Evolutionary conservation across 2,113 vertebrate genomes (phyloP).

Genomic region (Antechinus flavipes): DNA sequence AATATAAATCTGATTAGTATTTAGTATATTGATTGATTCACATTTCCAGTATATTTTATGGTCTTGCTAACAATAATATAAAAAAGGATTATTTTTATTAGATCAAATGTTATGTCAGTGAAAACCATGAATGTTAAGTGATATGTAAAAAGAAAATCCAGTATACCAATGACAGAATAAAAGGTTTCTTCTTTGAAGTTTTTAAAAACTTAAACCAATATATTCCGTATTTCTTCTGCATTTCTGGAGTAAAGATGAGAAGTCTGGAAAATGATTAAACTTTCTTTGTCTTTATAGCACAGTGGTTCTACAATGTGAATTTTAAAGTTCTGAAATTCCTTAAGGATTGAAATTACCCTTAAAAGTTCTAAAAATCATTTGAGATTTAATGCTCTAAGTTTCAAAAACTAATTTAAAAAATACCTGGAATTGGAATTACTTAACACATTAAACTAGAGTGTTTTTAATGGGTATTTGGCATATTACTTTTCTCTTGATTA

Average conservation of each 20-base stretch:
- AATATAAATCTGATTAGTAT: accelerated
- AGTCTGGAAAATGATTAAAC: not conserved
- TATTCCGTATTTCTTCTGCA: not conserved
- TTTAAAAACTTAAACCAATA: not conserved
- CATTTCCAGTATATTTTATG: not conserved
- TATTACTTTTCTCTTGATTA: not conserved
- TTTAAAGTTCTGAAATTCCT: not conserved
- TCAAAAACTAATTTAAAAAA: not conserved
- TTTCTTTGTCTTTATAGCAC: not conserved
- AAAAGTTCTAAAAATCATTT: not conserved
- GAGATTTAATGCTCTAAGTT: not conserved
- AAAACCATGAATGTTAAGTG: not conserved
- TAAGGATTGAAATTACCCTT: not conserved
- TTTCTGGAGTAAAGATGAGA: not conserved
- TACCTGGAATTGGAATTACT: not conserved
- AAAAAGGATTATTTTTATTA: not conserved
- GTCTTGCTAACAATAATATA: not conserved
- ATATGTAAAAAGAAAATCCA: too few species aligned
- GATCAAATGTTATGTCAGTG: not conserved
- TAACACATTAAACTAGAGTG: not conserved
- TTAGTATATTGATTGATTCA: not conserved
- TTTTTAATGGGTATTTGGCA: not conserved
- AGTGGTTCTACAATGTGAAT: not conserved
- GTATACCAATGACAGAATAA: not conserved
- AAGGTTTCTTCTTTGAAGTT: not conserved